These are phyloP conservation scores for Astur gentilis DNA, from an alignment of 2,113 vertebrate genomes.

Conservation along the genomic window DNA sequence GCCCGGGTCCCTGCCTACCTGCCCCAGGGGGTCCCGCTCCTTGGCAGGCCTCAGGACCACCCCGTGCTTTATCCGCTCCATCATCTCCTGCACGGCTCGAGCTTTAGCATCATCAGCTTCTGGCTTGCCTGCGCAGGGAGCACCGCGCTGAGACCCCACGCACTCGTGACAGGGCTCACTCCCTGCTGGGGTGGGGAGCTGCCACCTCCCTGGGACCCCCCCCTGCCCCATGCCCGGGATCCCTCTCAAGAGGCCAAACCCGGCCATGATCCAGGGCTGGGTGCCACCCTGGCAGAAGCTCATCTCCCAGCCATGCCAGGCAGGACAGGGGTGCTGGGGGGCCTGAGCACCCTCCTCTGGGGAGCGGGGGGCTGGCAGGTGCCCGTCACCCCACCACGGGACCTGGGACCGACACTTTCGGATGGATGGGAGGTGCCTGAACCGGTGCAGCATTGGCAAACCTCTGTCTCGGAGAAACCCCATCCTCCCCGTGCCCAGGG, in stretches of 20 bases:
- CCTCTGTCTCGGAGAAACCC: rapidly evolving
- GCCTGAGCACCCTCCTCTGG: background rate
- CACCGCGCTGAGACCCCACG: rapidly evolving
- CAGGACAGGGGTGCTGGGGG: background rate
- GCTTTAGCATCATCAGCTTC: conserved; percentile 31
- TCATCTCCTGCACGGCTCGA: conserved; percentile 83
- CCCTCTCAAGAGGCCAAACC: background rate
- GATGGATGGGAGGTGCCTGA: background rate
- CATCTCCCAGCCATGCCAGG: background rate
- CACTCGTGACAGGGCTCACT: rapidly evolving
- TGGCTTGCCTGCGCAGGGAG: background rate
- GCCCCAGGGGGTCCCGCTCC: background rate
- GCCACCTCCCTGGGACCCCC: no score
- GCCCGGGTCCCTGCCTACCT: background rate
- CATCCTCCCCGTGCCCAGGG: rapidly evolving
- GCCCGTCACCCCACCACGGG: no score
- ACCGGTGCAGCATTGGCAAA: rapidly evolving
- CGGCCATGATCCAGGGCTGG: background rate
- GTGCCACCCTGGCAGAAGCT: no score
- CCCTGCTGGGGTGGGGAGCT: background rate
- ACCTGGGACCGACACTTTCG: rapidly evolving
- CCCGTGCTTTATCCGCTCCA: conserved; percentile 80
- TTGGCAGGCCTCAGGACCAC: conserved; percentile 69
- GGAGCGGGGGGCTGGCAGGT: background rate
- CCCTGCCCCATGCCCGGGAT: no score